Evolutionary conservation across 2,113 vertebrate species (phyloP).

Genomic region (Oophaga pumilio): DNA sequence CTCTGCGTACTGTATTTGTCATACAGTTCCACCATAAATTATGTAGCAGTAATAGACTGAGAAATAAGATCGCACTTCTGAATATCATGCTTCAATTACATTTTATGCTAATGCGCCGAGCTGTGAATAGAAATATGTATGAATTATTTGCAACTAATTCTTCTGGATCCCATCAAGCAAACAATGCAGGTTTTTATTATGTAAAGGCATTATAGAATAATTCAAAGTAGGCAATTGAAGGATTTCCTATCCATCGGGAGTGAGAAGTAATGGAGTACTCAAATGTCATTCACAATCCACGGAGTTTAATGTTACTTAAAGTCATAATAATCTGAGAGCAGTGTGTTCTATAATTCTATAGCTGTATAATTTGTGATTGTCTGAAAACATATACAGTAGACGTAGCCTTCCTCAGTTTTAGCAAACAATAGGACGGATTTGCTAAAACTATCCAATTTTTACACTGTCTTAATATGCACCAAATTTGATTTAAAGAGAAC

Average conservation of each 20-base stretch:
- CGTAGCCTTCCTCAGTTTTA: too few species aligned
- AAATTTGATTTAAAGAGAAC: too few species aligned
- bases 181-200: neutral
- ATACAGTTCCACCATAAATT: neutral
- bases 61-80: neutral
- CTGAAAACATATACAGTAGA: neutral
- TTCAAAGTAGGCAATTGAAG: slow-evolving; percentile 1
- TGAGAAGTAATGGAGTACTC: neutral
- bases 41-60: neutral
- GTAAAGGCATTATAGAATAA: neutral
- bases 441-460: too few species aligned
- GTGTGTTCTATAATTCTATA: neutral
- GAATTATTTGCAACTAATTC: slow-evolving; percentile 19
- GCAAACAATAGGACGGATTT: too few species aligned
- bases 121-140: slow-evolving; percentile 24
- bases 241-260: neutral
- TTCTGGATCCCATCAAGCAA: slow-evolving; percentile 8
- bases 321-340: neutral
- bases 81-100: neutral
- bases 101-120: neutral
- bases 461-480: too few species aligned
- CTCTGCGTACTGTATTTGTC: neutral
- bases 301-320: slow-evolving; percentile 1
- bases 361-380: neutral
- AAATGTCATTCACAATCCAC: slow-evolving; percentile 8